Base-by-base conservation (phyloP, 2,797 vertebrate species). In the Garrulus glandarius region DNA sequence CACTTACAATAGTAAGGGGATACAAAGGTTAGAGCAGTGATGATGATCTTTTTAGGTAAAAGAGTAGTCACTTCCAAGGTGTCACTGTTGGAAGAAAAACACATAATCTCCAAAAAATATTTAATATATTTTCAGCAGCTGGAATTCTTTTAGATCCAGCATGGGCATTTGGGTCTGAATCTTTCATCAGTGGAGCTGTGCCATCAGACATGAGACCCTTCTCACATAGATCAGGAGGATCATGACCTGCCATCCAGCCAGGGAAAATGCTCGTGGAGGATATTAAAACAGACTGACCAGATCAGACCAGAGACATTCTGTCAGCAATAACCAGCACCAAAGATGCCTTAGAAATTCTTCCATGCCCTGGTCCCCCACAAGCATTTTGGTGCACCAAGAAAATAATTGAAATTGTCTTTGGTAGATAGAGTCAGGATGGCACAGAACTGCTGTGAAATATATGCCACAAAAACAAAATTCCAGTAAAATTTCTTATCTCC, bases 351-450 rank as follows among this genome's bases (percentile, higher is more conserved):
- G 26, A 91, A 61, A 76, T 41, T 81, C 36, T 69, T 69, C 14
- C 10, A 47, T 0, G 1, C 15, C 14, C 11, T 69, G 14, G 6
- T 52, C 2, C 61, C 11, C 16, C 2, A 0, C 26, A 44, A 56
- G 17, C 0, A 2, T 71, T 67, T 71, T 64, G 18, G 9, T 71
- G 36, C 39, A 65, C 10, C 8, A 68, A 17, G 6, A 18, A 88
- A 81, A 81, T 47, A 6, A 24, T 17, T 61, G 16, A n/a, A 32
- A 12, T 12, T 55, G 0, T 36, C 29, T 79, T 72, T 37, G 17
- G 12, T 21, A 76, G 34, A 17, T 13, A 67, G 39, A 86, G 9
- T 10, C 44, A 79, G 36, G 22, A 63, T 16, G 13, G 30, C n/a
- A 64, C 24, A 50, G 60, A 30, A 53, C 22, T 72, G 30, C 15